Conservation (phyloP, 2,888 invertebrate genomes). For the Cepaea hortensis region DNA sequence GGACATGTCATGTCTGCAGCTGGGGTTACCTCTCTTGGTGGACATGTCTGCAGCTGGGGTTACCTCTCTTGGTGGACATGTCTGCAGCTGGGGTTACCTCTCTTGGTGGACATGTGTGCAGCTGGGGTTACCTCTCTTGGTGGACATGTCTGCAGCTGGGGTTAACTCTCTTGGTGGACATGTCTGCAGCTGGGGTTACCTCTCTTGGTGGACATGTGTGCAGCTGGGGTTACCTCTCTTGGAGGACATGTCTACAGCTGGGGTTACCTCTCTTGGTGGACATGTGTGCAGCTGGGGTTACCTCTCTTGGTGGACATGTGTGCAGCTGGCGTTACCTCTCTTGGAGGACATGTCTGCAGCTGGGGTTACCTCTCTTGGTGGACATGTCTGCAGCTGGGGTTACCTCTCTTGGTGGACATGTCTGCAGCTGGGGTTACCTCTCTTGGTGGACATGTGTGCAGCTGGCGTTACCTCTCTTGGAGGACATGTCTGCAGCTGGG, state of each 20-base stretch:
- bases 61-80: slow-evolving; percentile 71
- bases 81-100: slow-evolving; percentile 62
- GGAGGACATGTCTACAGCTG: slow-evolving; percentile 69
- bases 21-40: slow-evolving; percentile 70
- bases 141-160: slow-evolving; percentile 68
- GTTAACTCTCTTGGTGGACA: slow-evolving; percentile 71
- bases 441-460: slow-evolving; percentile 71
- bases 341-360: slow-evolving; percentile 69
- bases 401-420: slow-evolving; percentile 71
- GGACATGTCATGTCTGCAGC: slow-evolving; percentile 67
- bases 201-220: slow-evolving; percentile 70
- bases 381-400: slow-evolving; percentile 67
- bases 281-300: slow-evolving; percentile 66
- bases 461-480: slow-evolving; percentile 68
- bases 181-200: slow-evolving; percentile 65
- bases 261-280: slow-evolving; percentile 72
- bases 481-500: slow-evolving; percentile 68
- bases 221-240: slow-evolving; percentile 66
- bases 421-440: slow-evolving; percentile 62
- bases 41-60: slow-evolving; percentile 67
- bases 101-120: slow-evolving; percentile 71
- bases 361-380: slow-evolving; percentile 70
- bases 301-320: slow-evolving; percentile 71
- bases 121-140: slow-evolving; percentile 68
- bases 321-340: slow-evolving; percentile 67